Evolutionary conservation across 2,113 vertebrate species (phyloP), one percentile per base, ranked within the genome.

Genomic region (Forbesichthys agassizii): DNA sequence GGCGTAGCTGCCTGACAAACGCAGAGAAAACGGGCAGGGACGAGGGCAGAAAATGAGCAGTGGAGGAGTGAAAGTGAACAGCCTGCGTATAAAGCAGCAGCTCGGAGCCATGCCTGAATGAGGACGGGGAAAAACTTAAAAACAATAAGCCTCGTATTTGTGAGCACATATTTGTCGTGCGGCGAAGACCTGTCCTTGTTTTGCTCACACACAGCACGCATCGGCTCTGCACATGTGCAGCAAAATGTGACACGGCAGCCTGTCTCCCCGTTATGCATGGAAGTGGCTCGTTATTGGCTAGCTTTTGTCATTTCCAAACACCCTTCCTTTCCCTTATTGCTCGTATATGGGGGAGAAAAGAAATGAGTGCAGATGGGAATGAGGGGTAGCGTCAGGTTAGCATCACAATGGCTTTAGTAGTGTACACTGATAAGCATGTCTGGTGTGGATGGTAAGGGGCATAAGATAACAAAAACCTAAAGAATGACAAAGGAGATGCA

Each of bases 401-500:
- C 71, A 79, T 84, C 82, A 73, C 59, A 76, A 69, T 52, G 57
- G 46, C 61, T 73, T 75, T 69, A 66, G 12, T 59, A 67, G 48
- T 55, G 52, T 14, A 46, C 66, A n/a, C 27, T 14, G 75, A 78
- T 71, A 72, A 58, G 51, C 69, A 20, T 1, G 42, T 4, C 65
- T 48, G 48, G 47, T 67, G 54, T 52, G 10, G 60, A 65, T 54
- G 42, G 47, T 67, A 51, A 48, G 27, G n/a, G 33, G 13, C 11
- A 52, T 3, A 52, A 5, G 3, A 36, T 20, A 68, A 66, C 20
- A 51, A 72, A 63, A 70, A 52, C 49, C 1, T 64, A 79, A 53
- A 61, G 73, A 83, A 78, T 82, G 72, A 56, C 54, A 66, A 56
- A 55, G 64, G 60, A 69, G 66, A 61, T 68, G 68, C 74, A 84